phyloP scores from a whole-genome alignment of 2,113 vertebrate species.

The human (Homo sapiens) region DNA sequence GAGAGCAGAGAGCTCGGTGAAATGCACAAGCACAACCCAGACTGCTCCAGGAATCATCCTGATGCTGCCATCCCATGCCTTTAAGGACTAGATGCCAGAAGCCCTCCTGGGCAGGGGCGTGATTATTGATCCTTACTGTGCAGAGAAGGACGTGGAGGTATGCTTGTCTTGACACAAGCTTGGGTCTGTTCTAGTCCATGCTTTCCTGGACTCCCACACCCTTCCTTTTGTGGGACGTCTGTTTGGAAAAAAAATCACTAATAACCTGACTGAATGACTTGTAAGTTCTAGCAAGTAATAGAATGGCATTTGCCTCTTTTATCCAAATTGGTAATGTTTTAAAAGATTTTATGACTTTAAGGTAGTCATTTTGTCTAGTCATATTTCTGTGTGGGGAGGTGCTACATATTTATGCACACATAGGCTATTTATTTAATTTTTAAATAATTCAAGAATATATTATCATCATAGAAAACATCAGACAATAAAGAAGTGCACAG shows the following conservation, averaged over 20 bases:
- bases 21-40: background rate
- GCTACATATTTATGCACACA: background rate
- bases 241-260: background rate
- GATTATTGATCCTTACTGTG: background rate
- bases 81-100: background rate
- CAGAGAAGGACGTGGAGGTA: background rate
- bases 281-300: background rate
- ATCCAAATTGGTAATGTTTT: background rate
- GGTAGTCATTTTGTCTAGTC: background rate
- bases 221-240: background rate
- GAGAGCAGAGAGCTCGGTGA: background rate
- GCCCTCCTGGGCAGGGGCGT: background rate
- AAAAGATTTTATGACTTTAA: conserved; percentile 8
- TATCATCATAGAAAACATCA: background rate
- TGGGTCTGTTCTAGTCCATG: background rate
- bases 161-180: background rate
- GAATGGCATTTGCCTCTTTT: background rate
- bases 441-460: background rate
- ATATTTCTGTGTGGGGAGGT: background rate
- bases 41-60: background rate
- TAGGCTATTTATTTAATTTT: background rate
- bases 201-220: too few relatives aligned
- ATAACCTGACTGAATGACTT: background rate
- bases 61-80: background rate
- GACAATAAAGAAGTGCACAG: background rate